Base-by-base conservation (phyloP, 2,888 invertebrate genomes). In the Boloria euphrosyne region DNA sequence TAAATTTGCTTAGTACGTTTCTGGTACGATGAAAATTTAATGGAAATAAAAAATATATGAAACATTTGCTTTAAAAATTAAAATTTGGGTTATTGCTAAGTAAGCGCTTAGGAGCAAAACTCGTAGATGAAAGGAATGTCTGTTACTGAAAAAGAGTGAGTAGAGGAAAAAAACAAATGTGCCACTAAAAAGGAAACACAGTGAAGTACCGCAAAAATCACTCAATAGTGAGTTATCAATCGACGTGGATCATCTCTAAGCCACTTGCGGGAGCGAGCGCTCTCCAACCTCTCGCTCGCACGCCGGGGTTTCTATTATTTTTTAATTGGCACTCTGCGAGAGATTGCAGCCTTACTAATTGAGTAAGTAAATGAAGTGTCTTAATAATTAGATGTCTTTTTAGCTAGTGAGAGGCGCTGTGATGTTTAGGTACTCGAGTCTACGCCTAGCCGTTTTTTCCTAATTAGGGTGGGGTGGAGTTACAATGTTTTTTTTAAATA, bases 351-450 rank as follows among this genome's bases (percentile, higher is more conserved):
- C 84, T 85, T 86, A 80, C 85, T 89, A 88, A 90, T 90, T 90
- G 88, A 88, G 83, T 87, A 87, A 90, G 84, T 88, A 89, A 88
- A 90, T 89, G 84, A 88, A 89, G 88, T 89, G 85, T 86, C 85
- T 87, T 85, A 89, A 89, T 89, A 90, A 89, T 89, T 88, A 85
- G 84, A 85, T 84, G 85, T 84, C 85, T 86, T 86, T 88, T 88
- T 84, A 81, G 74, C 78, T 77, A 76, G 81, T 75, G 79, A 73
- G 77, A 78, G 77, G 73, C 72, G 74, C 69, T 75, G 73, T 75
- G 71, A 75, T 74, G 72, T 68, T 71, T 73, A 70, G 70, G 73
- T 69, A 68, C 71, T 70, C 62, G 69, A 65, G 57, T 66, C 69
- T 68, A 73, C 72, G 72, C 75, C 75, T 68, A 66, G 67, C 62